Evolutionary conservation across 1,140 invertebrate genomes (phyloP), one percentile per base, ranked within the genome.

Genomic region (Drosophila persimilis): DNA sequence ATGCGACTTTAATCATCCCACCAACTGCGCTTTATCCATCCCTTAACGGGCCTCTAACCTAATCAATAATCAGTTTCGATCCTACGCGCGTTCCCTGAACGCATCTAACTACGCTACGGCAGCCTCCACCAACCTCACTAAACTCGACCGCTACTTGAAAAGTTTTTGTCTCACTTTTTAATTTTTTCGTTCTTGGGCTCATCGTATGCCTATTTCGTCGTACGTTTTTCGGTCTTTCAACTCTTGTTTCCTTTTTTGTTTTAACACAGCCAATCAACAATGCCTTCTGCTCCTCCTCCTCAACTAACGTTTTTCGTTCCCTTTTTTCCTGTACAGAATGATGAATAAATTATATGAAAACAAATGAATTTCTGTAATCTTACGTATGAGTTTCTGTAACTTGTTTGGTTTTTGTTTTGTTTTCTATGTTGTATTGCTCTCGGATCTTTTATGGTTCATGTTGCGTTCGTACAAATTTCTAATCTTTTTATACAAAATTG

Each of bases 231-330:
- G 48, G 43, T 58, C 69, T 53, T 53, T 48, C 7, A 51, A 59
- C 43, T 48, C 26, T 45, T 47, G 54, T 13, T 73, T 65, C 31
- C 47, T 62, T 47, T 61, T 58, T 54, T 41, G 69, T 60, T 70
- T 69, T 79, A 79, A 89, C 83, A 88, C 83, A 88, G 83, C 83
- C 83, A 88, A 88, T 88, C 84, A 83, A 76, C 76, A 69, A 78
- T 72, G 61, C 60, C 51, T 80, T n/a, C n/a, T 22, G 7, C 46
- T 48, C 45, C 43, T 50, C 24, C 47, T 48, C 43, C 53, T 43
- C 52, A 69, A 60, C 53, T 55, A 35, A 48, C 35, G 31, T 51
- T 48, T 63, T 60, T 46, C 44, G 46, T 44, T 51, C 46, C 20
- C 39, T 47, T 24, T 55, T 46, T 51, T 75, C 17, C 29, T 60